phyloP scores from a whole-genome alignment of 1,140 invertebrate genomes.

The Drosophila nannoptera region DNA sequence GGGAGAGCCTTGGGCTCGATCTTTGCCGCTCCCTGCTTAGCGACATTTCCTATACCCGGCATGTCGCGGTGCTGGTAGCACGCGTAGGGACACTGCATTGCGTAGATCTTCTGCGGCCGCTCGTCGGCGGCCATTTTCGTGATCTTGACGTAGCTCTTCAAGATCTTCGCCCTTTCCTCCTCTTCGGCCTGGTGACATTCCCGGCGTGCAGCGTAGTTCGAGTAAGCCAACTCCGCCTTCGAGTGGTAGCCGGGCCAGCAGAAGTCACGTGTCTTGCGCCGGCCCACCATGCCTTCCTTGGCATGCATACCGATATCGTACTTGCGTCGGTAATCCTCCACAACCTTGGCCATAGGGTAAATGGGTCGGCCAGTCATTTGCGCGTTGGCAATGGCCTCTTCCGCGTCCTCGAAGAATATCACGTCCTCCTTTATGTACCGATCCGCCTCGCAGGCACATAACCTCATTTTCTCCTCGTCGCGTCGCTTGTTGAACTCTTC shows the following conservation, averaged over 20 bases:
- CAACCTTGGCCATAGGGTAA: slow-evolving; percentile 46
- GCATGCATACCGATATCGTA: slow-evolving; percentile 47
- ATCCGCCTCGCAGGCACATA: slow-evolving; percentile 40
- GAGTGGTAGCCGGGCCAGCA: slow-evolving; percentile 58
- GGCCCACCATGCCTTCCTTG: too few species aligned
- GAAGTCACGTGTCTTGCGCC: slow-evolving; percentile 40
- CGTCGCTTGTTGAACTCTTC: slow-evolving; percentile 43
- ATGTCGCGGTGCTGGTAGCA: slow-evolving; percentile 23
- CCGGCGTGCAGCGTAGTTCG: slow-evolving; percentile 55
- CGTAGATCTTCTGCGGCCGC: slow-evolving; percentile 36
- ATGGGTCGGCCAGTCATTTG: slow-evolving; percentile 42
- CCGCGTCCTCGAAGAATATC: slow-evolving; percentile 48
- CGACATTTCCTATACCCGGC: slow-evolving; percentile 26
- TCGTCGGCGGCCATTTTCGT: slow-evolving; percentile 53
- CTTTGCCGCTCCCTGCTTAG: too few species aligned
- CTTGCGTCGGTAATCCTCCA: slow-evolving; percentile 30
- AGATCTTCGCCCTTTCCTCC: slow-evolving; percentile 40
- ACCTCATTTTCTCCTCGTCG: slow-evolving; percentile 34
- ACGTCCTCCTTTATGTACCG: slow-evolving; percentile 46
- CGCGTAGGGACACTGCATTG: slow-evolving; percentile 23
- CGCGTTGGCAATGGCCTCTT: slow-evolving; percentile 34
- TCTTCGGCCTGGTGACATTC: slow-evolving; percentile 36
- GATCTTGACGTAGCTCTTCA: slow-evolving; percentile 51
- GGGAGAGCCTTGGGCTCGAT: too few species aligned
- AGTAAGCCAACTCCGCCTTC: slow-evolving; percentile 59